Evolutionary conservation across 2,797 vertebrate genomes (phyloP), one percentile per base, ranked within the genome.

Genomic region (Semaprochilodus insignis): DNA sequence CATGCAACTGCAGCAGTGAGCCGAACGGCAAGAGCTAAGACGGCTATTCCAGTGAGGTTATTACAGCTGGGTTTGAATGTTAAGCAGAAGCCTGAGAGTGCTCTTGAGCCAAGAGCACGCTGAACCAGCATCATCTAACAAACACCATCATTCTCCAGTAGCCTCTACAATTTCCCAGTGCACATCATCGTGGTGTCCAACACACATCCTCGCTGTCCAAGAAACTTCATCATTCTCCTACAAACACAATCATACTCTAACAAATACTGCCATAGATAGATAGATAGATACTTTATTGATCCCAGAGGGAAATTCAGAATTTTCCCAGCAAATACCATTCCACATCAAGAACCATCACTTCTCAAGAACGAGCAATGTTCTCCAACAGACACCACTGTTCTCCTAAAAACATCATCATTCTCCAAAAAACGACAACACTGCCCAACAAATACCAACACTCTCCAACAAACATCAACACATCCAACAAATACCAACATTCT

Each of bases 21-120:
- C n/a, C 44, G 40, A 73, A 63, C 69, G 85, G 19, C 79, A 63
- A 5, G 25, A 67, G 67, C 82, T 51, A 76, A 80, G 74, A 83
- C 48, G 65, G 87, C 65, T 57, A 23, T 34, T n/a, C 72, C 54
- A n/a, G 10, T 40, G 72, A 74, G 3, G 34, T 44, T 71, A 21
- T 62, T 78, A 82, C 72, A 66, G 72, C 19, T 79, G 55, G 63
- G 54, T 54, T 34, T 74, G 19, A 57, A 6, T 21, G 31, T 36
- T 40, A 59, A 40, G 40, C 34, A 57, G 44, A 16, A 25, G 27
- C 51, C 10, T 19, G 44, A 25, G 23, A 51, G 44, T 51, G n/a
- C n/a, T 23, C 36, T 40, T 67, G 19, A 40, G 36, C 34, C 21
- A 21, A 69, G 17, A 67, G 65, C 65, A 3, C 19, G 8, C 10